Evolutionary conservation across 2,113 vertebrate genomes (phyloP).

Genomic region (Thalassarche chlororhynchos): DNA sequence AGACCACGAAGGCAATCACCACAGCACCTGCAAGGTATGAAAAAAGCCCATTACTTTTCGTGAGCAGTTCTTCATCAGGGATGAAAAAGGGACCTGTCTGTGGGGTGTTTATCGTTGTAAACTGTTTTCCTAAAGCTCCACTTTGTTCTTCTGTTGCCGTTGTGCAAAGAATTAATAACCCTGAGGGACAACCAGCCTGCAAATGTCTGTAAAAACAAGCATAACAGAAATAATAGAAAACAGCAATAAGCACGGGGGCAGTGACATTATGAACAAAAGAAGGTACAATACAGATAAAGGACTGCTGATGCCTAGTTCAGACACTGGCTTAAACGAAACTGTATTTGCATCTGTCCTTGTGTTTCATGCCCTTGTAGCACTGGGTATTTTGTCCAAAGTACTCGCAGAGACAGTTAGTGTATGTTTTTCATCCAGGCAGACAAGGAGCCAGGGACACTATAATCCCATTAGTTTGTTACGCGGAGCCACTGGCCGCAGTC

Average conservation of each 20-base stretch:
- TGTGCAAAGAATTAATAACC: neutral
- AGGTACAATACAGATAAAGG: neutral
- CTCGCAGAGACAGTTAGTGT: neutral
- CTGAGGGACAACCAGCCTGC: neutral
- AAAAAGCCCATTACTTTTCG: neutral
- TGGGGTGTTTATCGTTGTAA: neutral
- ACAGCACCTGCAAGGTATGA: constrained; percentile 82
- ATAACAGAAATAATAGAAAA: neutral
- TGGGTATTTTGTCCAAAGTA: neutral
- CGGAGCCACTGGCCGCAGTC: neutral
- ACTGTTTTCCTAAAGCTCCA: neutral
- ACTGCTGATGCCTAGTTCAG: neutral
- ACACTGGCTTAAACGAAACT: neutral
- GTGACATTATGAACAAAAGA: neutral
- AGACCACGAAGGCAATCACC: constrained; percentile 95
- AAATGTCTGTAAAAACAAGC: neutral
- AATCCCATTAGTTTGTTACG: neutral
- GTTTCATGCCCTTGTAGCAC: neutral
- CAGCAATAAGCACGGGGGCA: neutral
- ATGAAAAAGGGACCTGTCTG: neutral
- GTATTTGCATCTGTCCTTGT: neutral
- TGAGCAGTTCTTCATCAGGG: neutral
- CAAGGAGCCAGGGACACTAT: neutral
- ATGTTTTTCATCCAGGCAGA: neutral
- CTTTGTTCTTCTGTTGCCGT: neutral